A percentile compares a stretch with the other conserved stretches of the same genome.
Evolutionary conservation across 2,888 invertebrate genomes (phyloP).

Genomic region (Ypsolopha sequella): DNA sequence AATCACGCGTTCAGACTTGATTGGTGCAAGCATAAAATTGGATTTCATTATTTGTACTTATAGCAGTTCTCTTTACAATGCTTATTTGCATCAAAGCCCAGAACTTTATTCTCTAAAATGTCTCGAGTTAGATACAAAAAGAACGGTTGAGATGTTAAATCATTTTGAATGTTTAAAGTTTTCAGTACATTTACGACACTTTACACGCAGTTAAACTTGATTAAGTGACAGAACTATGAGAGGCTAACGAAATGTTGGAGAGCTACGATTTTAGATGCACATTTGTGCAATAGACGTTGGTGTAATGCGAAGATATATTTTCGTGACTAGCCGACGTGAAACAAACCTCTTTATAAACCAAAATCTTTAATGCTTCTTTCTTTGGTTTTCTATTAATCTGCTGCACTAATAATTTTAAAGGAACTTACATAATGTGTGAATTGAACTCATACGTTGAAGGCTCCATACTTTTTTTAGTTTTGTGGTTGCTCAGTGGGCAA

Average conservation of each 20-base stretch:
- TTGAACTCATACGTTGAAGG: too few species aligned
- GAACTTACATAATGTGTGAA: too few species aligned
- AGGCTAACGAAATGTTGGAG: neutral
- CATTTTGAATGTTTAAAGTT: slow-evolving; percentile 13
- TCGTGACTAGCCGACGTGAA: neutral
- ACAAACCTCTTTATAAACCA: too few species aligned
- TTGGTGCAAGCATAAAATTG: slow-evolving; percentile 9
- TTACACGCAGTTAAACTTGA: slow-evolving; percentile 25
- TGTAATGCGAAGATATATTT: neutral
- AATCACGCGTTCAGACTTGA: slow-evolving; percentile 11
- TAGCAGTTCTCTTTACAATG: too few species aligned
- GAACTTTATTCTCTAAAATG: neutral
- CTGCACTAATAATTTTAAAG: too few species aligned
- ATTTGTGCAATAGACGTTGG: neutral
- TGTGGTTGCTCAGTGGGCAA: too few species aligned
- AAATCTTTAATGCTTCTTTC: too few species aligned
- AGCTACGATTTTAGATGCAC: neutral
- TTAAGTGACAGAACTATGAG: slow-evolving; percentile 15
- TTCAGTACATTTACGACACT: slow-evolving; percentile 15
- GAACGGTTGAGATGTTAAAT: slow-evolving; percentile 9
- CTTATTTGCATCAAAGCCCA: too few species aligned
- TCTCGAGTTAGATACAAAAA: slow-evolving; percentile 7
- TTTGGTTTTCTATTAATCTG: too few species aligned
- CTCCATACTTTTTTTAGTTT: too few species aligned
- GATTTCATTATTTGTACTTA: neutral